A percentile compares a stretch with the other conserved stretches of the same genome.
Conservation (phyloP, 1,140 invertebrate genomes). For the Sarcophaga peregrina region DNA sequence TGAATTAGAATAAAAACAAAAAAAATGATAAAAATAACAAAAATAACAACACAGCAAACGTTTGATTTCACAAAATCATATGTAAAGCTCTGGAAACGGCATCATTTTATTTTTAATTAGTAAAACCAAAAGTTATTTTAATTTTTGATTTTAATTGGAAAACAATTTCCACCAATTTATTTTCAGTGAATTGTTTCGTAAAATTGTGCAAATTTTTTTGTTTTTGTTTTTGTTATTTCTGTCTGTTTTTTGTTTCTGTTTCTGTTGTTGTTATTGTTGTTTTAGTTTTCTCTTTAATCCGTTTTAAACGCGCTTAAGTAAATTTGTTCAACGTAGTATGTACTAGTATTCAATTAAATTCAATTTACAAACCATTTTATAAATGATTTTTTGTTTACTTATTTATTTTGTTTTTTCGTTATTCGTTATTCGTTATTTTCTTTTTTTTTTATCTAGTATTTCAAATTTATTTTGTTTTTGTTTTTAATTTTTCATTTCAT, state of each 20-base stretch:
- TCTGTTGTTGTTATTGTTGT: neutral
- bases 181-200: neutral
- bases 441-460: neutral
- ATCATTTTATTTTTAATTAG: slow-evolving; percentile 32
- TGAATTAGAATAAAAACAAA: neutral
- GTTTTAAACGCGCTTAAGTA: neutral
- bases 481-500: neutral
- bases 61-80: slow-evolving; percentile 1
- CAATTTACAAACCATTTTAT: slow-evolving; percentile 28
- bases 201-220: neutral
- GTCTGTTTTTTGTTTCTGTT: too few relatives aligned
- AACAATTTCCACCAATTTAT: slow-evolving; percentile 26
- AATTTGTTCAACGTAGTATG: neutral
- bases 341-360: slow-evolving; percentile 32
- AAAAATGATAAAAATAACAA: too few relatives aligned
- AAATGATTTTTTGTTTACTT: neutral
- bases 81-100: neutral
- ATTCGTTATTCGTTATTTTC: neutral
- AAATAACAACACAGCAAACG: too few relatives aligned
- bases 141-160: slow-evolving; percentile 38
- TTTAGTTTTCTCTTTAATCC: neutral
- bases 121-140: slow-evolving; percentile 42
- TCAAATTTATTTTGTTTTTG: neutral
- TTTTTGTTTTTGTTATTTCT: too few relatives aligned
- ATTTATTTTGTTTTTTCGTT: neutral